Evolutionary conservation across 2,888 invertebrate genomes (phyloP).

Genomic region (Epicampocera succincta): DNA sequence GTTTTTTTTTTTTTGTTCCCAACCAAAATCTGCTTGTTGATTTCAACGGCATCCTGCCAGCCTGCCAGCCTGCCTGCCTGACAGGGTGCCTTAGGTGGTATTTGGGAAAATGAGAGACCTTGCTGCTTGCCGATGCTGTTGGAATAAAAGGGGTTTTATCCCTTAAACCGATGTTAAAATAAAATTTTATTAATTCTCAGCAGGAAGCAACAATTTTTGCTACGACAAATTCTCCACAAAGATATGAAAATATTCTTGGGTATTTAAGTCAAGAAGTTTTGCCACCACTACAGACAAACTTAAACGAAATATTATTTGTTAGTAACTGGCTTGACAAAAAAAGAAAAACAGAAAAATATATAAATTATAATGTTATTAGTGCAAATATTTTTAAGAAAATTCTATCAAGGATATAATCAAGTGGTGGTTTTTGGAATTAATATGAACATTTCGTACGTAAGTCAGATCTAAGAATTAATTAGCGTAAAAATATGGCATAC

Average conservation of each 20-base stretch:
- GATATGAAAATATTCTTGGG: neutral
- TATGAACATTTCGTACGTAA: constrained; percentile 56
- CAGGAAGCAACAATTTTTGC: constrained; percentile 64
- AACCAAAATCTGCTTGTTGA: constrained; percentile 55
- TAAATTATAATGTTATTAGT: constrained; percentile 57
- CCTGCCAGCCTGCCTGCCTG: constrained; percentile 58
- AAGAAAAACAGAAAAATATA: constrained; percentile 29
- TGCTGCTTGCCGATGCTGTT: constrained; percentile 3
- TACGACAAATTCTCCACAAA: constrained; percentile 48
- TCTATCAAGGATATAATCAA: constrained; percentile 63
- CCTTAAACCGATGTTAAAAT: constrained; percentile 57
- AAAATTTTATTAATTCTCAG: constrained; percentile 77
- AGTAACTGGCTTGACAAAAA: constrained; percentile 5
- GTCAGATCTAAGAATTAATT: constrained; percentile 77
- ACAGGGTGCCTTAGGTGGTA: constrained; percentile 56
- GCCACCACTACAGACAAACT: neutral
- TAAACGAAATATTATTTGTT: constrained; percentile 28
- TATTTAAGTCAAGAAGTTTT: neutral
- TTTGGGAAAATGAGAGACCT: constrained; percentile 18
- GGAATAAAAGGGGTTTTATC: constrained; percentile 53
- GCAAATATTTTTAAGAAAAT: constrained; percentile 62
- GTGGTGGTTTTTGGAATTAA: constrained; percentile 61
- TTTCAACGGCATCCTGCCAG: constrained; percentile 51
- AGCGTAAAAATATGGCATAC: constrained; percentile 78
- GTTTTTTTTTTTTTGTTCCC: constrained; percentile 22